Base-by-base conservation (phyloP, 2,888 invertebrate species). In the Apodemia zela region DNA sequence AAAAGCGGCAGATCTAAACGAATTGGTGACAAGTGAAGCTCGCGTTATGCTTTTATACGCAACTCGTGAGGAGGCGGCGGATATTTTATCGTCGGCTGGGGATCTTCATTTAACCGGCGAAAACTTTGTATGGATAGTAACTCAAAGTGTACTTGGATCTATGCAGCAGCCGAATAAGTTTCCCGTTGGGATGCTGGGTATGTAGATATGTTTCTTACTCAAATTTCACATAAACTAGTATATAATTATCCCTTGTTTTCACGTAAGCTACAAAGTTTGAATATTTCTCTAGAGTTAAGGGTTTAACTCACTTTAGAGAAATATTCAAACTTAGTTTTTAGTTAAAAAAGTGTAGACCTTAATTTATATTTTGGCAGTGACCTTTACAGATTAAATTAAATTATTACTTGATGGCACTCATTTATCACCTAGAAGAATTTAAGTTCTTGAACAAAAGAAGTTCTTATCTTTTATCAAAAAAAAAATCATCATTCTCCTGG, bases 101-200 rank as follows among this genome's bases (percentile, higher is more conserved):
- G 94, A 95, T 73, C 92, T 94, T 73, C 95, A 96, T 72, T 94
- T 97, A 68, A 97, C 96, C 5, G 96, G 96, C 10, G 97, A 98
- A 85, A 98, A 98, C 84, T 98, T 98, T 85, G 97, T 98, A 11
- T 98, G 98, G 98, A 97, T 98, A 65, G 98, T 98, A 21, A 98
- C 98, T 61, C 98, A 98, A 84, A 97, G 97, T 79, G 98, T 98
- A 71, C 96, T 98, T 66, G 96, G 96, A 75, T 96, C 96, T 72
- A 93, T 94, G 77, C 95, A 96, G 66, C 88, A 85, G 69, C 84
- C 89, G 3, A 87, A 90, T 73, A 90, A 97, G 80, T 98, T 98
- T 84, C 98, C 98, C 0, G 95, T 97, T 38, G 98, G 98, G 64
- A 97, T 98, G 97, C 92, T 98, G 62, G 98, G 97, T 97, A 81